phyloP scores from a whole-genome alignment of 2,888 invertebrate species.

The Notodonta ziczac region DNA sequence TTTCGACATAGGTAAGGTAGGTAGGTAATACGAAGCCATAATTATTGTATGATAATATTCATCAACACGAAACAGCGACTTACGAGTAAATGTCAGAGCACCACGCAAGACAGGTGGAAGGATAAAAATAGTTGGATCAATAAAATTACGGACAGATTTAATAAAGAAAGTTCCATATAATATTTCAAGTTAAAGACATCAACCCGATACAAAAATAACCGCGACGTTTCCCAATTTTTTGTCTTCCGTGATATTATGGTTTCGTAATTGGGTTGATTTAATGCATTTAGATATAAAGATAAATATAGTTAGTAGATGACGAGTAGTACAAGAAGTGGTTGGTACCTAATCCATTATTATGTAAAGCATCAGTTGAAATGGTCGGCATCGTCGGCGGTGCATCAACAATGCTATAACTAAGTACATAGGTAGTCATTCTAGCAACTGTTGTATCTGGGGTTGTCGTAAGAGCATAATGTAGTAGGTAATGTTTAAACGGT shows the following conservation, averaged over 20 bases:
- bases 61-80: too few relatives aligned
- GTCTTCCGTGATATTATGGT: not conserved
- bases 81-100: too few relatives aligned
- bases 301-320: too few relatives aligned
- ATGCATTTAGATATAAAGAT: not conserved
- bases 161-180: not conserved
- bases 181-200: not conserved
- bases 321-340: too few relatives aligned
- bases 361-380: not conserved
- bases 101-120: not conserved
- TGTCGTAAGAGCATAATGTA: not conserved
- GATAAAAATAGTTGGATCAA: not conserved
- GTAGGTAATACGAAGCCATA: too few relatives aligned
- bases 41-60: too few relatives aligned
- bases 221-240: not conserved
- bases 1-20: too few relatives aligned
- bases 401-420: constrained; percentile 19
- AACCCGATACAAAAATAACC: not conserved
- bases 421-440: not conserved
- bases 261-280: not conserved
- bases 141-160: not conserved
- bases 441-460: not conserved
- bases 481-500: not conserved
- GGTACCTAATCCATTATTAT: too few relatives aligned
- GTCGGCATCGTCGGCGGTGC: constrained; percentile 42